Conservation (phyloP, 2,113 vertebrate genomes). For the Oriolus oriolus region DNA sequence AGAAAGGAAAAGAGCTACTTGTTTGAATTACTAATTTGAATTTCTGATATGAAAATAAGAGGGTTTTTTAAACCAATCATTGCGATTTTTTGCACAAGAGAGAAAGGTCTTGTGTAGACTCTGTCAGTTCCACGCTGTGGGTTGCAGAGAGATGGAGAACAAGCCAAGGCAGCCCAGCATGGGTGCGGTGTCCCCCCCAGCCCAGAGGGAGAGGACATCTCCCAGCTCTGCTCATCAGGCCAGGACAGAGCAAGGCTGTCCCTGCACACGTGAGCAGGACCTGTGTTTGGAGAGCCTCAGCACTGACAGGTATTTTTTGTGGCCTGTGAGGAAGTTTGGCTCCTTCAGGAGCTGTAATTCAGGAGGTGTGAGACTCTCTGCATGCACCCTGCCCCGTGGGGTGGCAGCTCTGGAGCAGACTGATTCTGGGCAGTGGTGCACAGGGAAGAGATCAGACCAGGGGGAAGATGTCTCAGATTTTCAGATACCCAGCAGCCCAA, state of each 20-base stretch:
- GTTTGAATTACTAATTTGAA: neutral
- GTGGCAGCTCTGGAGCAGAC: neutral
- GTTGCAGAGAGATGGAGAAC: neutral
- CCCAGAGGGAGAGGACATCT: neutral
- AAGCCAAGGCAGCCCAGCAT: neutral
- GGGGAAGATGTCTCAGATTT: neutral
- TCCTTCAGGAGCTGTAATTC: neutral
- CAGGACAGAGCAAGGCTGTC: neutral
- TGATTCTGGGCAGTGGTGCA: neutral
- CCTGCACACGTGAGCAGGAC: rapidly evolving
- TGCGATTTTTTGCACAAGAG: neutral
- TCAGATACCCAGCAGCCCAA: neutral
- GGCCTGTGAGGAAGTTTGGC: neutral
- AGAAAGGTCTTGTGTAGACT: neutral
- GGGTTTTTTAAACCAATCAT: rapidly evolving
- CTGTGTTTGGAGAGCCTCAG: neutral
- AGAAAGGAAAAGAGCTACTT: neutral
- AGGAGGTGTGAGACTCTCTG: neutral
- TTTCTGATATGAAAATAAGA: neutral
- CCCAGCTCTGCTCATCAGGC: neutral
- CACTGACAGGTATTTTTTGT: rapidly evolving
- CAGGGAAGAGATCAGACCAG: neutral
- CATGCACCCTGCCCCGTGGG: rapidly evolving
- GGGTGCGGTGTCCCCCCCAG: neutral
- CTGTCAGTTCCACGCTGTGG: rapidly evolving